phyloP scores from a whole-genome alignment of 2,888 invertebrate genomes.

The Dicyrtoma fusca region DNA sequence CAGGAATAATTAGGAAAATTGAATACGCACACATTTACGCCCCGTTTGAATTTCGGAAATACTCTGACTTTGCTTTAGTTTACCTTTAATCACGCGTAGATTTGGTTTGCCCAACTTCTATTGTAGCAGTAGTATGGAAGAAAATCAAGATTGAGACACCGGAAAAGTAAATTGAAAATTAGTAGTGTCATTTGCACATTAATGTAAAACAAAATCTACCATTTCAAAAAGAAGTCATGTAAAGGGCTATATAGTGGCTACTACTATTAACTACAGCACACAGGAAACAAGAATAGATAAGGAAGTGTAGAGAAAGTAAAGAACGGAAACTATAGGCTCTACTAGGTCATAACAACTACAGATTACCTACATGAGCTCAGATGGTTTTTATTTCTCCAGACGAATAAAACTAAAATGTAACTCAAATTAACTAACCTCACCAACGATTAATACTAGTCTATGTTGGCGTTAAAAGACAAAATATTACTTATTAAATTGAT shows the following conservation, averaged over 20 bases:
- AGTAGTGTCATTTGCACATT: not conserved
- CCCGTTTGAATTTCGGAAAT: not conserved
- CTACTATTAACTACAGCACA: not conserved
- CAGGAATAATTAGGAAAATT: too few relatives aligned
- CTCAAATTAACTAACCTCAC: too few relatives aligned
- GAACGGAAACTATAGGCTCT: not conserved
- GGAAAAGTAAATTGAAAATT: slow-evolving; percentile 25
- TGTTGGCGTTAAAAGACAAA: too few relatives aligned
- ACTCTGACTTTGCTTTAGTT: slow-evolving; percentile 15
- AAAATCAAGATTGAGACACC: slow-evolving; percentile 17
- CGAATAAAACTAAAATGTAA: too few relatives aligned
- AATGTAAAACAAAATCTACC: not conserved
- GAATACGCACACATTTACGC: too few relatives aligned
- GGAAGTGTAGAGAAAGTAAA: too few relatives aligned
- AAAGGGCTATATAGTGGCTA: not conserved
- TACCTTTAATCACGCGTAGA: slow-evolving; percentile 38
- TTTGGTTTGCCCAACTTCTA: slow-evolving; percentile 36
- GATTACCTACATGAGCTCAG: too few relatives aligned
- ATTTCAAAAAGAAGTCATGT: not conserved
- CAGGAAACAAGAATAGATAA: too few relatives aligned
- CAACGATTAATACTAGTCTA: too few relatives aligned
- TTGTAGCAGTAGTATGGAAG: slow-evolving; percentile 10
- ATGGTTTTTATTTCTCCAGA: too few relatives aligned
- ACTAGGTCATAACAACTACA: too few relatives aligned
- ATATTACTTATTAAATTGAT: too few relatives aligned